Evolutionary conservation across 2,888 invertebrate genomes (phyloP), one percentile per base, ranked within the genome.

Genomic region (Blastobasis lacticolella): DNA sequence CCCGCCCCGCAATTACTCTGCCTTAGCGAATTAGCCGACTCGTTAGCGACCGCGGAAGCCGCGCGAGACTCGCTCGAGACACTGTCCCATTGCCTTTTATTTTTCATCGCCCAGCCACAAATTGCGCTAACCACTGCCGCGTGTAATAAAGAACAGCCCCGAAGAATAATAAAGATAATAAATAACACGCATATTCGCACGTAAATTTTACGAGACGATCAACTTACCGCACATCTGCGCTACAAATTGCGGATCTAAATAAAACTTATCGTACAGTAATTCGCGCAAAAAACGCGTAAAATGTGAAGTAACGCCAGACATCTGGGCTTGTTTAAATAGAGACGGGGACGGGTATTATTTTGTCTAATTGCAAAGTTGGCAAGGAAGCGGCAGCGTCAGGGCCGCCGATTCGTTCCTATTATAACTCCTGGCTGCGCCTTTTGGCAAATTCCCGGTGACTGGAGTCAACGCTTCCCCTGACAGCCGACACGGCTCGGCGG

Each of bases 361-460:
- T 73, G 72, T 79, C 74, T 82, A 83, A 87, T 85, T 82, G 80
- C 80, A 80, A 86, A 84, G 74, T 88, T 88, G 88, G 87, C 88
- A 87, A 77, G 80, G 79, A 79, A 78, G 77, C 74, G 57, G 68
- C 62, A 73, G 69, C 70, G 71, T 63, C 69, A 75, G 23, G 69
- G 71, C 77, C 83, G 86, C 83, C 86, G 81, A 70, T 75, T 77
- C 64, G 67, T 71, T 77, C 73, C 81, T 79, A 81, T 81, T 81
- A 76, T 80, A 79, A 78, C 73, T 71, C 66, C 61, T 63, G 66
- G 63, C 68, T 65, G 64, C 67, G 70, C 67, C 73, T 81, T 80
- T 84, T 87, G 87, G 83, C 87, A 83, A 80, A 81, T 73, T 66
- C 64, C 68, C 71, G 67, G 23, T 62, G 63, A 62, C 63, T 64